Evolutionary conservation across 2,113 vertebrate species (phyloP), one percentile per base, ranked within the genome.

Genomic region (Cyanoramphus novaezelandiae): DNA sequence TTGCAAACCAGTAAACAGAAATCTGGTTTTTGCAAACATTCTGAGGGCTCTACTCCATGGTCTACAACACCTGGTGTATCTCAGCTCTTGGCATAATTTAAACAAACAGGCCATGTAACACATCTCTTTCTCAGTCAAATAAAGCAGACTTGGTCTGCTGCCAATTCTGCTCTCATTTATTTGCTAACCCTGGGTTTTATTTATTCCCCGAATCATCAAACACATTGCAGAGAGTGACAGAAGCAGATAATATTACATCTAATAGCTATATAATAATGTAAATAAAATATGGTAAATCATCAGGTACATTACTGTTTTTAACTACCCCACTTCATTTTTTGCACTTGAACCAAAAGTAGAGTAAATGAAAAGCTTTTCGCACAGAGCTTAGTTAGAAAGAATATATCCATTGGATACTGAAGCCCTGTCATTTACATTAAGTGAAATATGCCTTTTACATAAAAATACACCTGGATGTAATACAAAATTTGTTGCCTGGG

Each of bases 271-370:
- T 92, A 96, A 96, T 95, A 94, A 93, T 37, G 63, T 96, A 97
- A 97, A 97, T 95, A 97, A 97, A 97, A 95, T 92, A 92, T 95
- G 90, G 86, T 96, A 96, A 95, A 93, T 94, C 82, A 85, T 94
- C 92, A 96, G 88, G 86, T 97, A 77, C 47, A 8, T 84, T 80
- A 84, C 67, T 82, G 60, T n/a, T 93, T 94, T 95, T 88, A 88
- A 92, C 78, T 69, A 77, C 33, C 62, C 37, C 64, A 86, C 88
- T 94, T 96, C 55, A 90, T 96, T 97, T 86, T 96, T 83, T 80
- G 47, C 59, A 33, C 81, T 93, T 86, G 86, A 96, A 97, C 60
- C 35, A 65, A 59, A 95, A 93, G 41, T 44, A 39, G 18, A 84
- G 43, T 63, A 95, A 94, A 96, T 63, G 17, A 88, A 94, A 96